Conservation (phyloP, 1,140 invertebrate genomes). For the Thrips palmi region DNA sequence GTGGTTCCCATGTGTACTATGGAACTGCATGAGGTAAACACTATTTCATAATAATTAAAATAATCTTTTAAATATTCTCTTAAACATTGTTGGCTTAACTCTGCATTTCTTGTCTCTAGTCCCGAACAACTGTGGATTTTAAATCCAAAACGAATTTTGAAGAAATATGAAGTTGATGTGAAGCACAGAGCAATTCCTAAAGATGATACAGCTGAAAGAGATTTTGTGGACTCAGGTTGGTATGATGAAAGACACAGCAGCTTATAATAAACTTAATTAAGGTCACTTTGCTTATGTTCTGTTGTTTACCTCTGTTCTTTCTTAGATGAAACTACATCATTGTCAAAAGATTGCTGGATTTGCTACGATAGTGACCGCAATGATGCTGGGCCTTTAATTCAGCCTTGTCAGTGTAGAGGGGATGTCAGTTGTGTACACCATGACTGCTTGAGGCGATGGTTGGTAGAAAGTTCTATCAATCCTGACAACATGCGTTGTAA, state of each 20-base stretch:
- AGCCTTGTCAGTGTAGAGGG: constrained; percentile 77
- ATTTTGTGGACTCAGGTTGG: no score
- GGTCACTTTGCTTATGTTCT: no score
- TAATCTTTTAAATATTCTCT: constrained; percentile 4
- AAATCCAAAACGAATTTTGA: constrained; percentile 72
- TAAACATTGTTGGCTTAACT: constrained; percentile 1
- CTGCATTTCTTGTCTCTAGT: constrained; percentile 22
- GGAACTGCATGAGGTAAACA: constrained; percentile 75
- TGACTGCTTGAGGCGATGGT: constrained; percentile 76
- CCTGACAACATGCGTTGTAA: neutral
- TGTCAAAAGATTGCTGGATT: constrained; percentile 67
- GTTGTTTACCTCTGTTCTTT: constrained; percentile 1
- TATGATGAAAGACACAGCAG: no score
- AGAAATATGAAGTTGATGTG: constrained; percentile 30
- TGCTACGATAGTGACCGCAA: constrained; percentile 69
- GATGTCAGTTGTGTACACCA: constrained; percentile 82
- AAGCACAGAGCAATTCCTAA: constrained; percentile 21
- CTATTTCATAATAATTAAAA: neutral
- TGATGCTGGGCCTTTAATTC: constrained; percentile 61
- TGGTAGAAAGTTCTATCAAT: no score
- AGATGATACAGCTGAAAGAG: neutral
- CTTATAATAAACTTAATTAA: no score
- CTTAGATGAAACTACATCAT: constrained; percentile 23
- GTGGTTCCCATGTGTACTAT: constrained; percentile 88
- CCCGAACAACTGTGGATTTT: constrained; percentile 88